Percentiles rank a stretch among this genome's conserved stretches.
Conservation (phyloP, 2,888 invertebrate genomes). For the Dryococelus australis region DNA sequence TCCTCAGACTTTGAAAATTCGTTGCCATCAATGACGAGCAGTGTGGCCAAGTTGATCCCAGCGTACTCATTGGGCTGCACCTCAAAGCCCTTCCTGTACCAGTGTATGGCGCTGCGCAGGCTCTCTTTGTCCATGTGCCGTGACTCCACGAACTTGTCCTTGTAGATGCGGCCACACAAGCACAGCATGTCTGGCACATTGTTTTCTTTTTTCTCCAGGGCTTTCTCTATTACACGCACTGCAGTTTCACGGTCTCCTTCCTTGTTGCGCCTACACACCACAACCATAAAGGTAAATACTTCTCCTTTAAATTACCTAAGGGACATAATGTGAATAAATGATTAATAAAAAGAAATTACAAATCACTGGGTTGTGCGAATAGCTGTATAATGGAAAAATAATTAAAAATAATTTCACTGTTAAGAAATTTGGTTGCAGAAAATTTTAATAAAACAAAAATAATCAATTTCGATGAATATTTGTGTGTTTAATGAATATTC, state of each 20-base stretch:
- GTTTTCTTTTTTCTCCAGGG: slow-evolving; percentile 91
- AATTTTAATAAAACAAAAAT: no score
- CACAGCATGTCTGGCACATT: slow-evolving; percentile 97
- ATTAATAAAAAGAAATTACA: no score
- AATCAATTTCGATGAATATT: no score
- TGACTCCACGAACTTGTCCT: slow-evolving; percentile 96
- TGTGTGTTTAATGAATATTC: no score
- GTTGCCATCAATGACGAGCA: slow-evolving; percentile 95
- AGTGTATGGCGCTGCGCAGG: slow-evolving; percentile 90
- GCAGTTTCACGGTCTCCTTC: slow-evolving; percentile 96
- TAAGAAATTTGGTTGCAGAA: no score
- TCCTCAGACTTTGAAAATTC: slow-evolving; percentile 93
- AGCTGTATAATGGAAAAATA: no score
- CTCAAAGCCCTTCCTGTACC: slow-evolving; percentile 98
- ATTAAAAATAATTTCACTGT: no score
- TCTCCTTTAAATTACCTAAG: no score
- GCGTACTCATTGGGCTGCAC: slow-evolving; percentile 99
- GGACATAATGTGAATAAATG: no score
- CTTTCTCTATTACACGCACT: slow-evolving; percentile 87
- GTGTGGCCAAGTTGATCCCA: slow-evolving; percentile 96
- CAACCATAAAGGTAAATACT: no score
- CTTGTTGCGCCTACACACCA: slow-evolving; percentile 77
- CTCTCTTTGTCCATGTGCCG: slow-evolving; percentile 88
- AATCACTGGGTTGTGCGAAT: no score
- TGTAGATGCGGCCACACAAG: slow-evolving; percentile 96